Evolutionary conservation across 2,797 vertebrate genomes (phyloP), one percentile per base, ranked within the genome.

Genomic region (Neostethus bicornis): DNA sequence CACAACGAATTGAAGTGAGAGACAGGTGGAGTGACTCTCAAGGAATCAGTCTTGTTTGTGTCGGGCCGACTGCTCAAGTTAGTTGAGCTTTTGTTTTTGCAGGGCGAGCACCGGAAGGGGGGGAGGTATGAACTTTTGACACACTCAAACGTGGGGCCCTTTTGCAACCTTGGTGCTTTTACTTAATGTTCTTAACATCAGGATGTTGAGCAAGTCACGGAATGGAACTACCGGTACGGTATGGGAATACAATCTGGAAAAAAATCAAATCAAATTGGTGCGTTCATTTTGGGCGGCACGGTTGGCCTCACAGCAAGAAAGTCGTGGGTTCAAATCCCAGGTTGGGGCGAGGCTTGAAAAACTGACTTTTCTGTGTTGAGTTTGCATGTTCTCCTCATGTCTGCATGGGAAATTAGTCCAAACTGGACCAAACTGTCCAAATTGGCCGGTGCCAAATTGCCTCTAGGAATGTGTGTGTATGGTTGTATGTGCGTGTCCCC

Each of bases 31-130:
- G 78, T 89, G 87, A 66, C 90, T 93, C 89, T 87, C 78, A 81
- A 90, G 91, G 89, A 89, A 92, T 93, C 93, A 90, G 91, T 91
- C 93, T 92, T 91, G 87, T 95, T 93, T 92, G 91, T 84, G 87
- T 63, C 67, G 75, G 77, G 87, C 81, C 89, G 84, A 1, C 3
- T 87, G 83, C 90, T 88, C 76, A 69, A 61, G 35, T 91, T 89
- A 79, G 86, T 85, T 83, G 85, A 93, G 90, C 87, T 90, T 90
- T 93, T 94, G 90, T 93, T 94, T 93, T 92, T 93, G 91, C 91
- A 91, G 88, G 87, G 86, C 87, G 85, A 92, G 89, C 91, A 85
- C 85, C 76, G 86, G 89, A 87, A 87, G 83, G 80, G 65, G 89
- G 89, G 80, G 65, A 89, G 89, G 80, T 88, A 80, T 94, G 93